Evolutionary conservation across 1,140 invertebrate genomes (phyloP), one percentile per base, ranked within the genome.

Genomic region (Drosophila pectinifera): DNA sequence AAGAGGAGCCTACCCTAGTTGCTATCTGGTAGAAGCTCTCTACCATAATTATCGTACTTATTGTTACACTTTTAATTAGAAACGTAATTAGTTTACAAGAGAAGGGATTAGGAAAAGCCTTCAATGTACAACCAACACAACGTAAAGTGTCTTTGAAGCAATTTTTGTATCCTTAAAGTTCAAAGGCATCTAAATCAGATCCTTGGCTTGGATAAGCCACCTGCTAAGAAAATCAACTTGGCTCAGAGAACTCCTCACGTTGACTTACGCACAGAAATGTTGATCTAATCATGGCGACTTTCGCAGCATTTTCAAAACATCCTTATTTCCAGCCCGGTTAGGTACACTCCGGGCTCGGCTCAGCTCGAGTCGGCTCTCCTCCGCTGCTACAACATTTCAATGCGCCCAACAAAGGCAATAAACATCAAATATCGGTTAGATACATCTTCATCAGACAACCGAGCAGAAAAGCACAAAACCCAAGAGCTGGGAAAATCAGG

Each of bases 401-500:
- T 88, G 65, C 51, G 69, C 58, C 61, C 83, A 73, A 77, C 70
- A 82, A 76, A 73, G 67, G 76, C 76, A 83, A 89, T 89, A 90
- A 84, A 89, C 84, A 89, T 84, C 80, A 89, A 90, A 84, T 84
- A 89, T 89, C 84, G 74, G 80, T 84, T 89, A 84, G 85, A 90
- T 89, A 90, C 85, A 89, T 89, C 85, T 89, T 90, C 77, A 89
- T 89, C 85, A 78, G 64, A 61, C 75, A 79, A 57, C 43, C 69
- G 34, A 78, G 41, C 51, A 36, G 73, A 58, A 49, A 64, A 42
- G 51, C 61, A 54, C 41, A 53, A 56, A 43, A 42, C 54, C 26
- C 49, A 56, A 53, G 31, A 22, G 49, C 18, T 10, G 49, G 31
- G 34, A 53, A 53, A 53, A 53, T 53, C 49, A n/a, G 13, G 10